Percentiles rank a stretch among this genome's conserved stretches.
Evolutionary conservation across 2,113 vertebrate species (phyloP).

Genomic region (Acanthochromis polyacanthus): DNA sequence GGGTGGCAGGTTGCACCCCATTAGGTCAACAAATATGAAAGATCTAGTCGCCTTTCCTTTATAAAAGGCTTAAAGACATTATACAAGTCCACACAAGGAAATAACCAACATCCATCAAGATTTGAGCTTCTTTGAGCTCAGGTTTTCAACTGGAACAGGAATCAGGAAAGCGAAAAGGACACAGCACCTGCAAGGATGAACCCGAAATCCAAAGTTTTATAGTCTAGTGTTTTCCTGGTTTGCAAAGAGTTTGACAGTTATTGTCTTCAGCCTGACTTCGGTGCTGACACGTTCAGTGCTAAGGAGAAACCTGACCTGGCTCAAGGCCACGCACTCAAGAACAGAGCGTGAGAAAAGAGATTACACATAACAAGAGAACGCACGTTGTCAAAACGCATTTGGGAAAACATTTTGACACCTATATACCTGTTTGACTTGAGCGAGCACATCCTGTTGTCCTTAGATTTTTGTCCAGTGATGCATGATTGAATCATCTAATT

Average conservation of each 20-base stretch:
- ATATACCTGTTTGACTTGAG: conserved; percentile 20
- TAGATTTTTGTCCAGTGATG: conserved; percentile 29
- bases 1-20: conserved; percentile 7
- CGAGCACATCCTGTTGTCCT: conserved; percentile 31
- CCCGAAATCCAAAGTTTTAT: background rate
- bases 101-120: background rate
- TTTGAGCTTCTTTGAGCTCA: background rate
- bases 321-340: conserved; percentile 36
- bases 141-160: background rate
- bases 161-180: conserved; percentile 1
- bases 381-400: conserved; percentile 49
- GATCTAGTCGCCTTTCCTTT: conserved; percentile 2
- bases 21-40: conserved; percentile 37
- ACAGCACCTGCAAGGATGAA: background rate
- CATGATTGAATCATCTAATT: conserved; percentile 57
- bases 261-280: conserved; percentile 39
- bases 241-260: conserved; percentile 11
- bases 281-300: conserved; percentile 36
- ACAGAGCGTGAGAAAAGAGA: conserved; percentile 71
- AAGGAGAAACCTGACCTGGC: conserved; percentile 57
- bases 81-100: background rate
- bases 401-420: conserved; percentile 32
- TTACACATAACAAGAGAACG: conserved; percentile 51
- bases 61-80: conserved; percentile 11
- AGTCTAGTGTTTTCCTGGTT: background rate